These are phyloP conservation scores for Carduelis carduelis DNA, from an alignment of 2,797 vertebrate species.

Conservation along the genomic window DNA sequence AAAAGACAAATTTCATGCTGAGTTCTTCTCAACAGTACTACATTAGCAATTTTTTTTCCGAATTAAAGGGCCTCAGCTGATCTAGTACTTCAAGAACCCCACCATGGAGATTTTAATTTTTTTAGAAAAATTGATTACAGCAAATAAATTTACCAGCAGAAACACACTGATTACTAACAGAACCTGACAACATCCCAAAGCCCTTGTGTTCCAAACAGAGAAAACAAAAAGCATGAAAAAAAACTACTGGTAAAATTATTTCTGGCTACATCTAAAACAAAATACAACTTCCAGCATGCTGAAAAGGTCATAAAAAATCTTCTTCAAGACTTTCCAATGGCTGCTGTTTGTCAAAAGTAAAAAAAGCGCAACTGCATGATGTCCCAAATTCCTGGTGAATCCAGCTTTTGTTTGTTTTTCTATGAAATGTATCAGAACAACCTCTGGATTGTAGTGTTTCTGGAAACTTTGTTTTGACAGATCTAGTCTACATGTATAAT, in stretches of 20 bases:
- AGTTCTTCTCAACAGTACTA: neutral
- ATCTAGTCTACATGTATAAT: neutral
- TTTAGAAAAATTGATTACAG: neutral
- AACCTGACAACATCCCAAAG: neutral
- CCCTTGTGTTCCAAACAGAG: neutral
- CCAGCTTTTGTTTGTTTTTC: neutral
- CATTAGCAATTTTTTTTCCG: neutral
- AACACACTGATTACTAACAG: neutral
- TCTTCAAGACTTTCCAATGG: neutral
- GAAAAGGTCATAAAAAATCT: neutral
- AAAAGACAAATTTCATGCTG: neutral
- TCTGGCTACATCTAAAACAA: neutral
- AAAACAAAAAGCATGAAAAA: neutral
- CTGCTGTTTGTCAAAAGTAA: neutral
- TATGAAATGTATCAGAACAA: neutral
- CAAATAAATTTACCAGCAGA: neutral
- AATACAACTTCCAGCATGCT: neutral
- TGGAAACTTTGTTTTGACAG: neutral
- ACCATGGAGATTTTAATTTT: neutral
- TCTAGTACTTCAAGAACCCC: neutral
- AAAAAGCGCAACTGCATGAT: neutral
- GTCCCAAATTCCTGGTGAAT: neutral
- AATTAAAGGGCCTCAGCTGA: neutral
- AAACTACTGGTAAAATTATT: neutral
- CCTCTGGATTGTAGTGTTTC: neutral